Evolutionary conservation across 2,797 vertebrate genomes (phyloP), one percentile per base, ranked within the genome.

Genomic region (Sebastes hubbsi): DNA sequence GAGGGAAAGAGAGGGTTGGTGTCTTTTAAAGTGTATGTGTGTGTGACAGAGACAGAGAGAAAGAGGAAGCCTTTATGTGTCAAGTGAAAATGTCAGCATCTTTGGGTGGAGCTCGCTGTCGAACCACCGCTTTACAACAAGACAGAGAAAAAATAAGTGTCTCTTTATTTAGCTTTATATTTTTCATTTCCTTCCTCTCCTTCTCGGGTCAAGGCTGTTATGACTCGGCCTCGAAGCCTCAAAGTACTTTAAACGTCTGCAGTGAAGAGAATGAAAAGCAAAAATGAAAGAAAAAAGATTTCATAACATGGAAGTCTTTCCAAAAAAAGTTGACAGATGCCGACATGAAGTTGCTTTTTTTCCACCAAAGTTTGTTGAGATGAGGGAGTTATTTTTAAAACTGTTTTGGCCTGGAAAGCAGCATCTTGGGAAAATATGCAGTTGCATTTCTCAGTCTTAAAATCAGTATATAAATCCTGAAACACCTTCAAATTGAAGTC

Each of bases 171-270:
- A 73, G 61, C 36, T 56, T 66, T 75, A 81, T 85, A 66, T 82
- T 80, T 69, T 54, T 60, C 29, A 42, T 54, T 61, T 84, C 36
- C 74, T 72, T 65, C 66, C 29, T 67, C 58, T 30, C 4, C 24
- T 56, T 72, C n/a, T 38, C 25, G 56, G 80, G 85, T 82, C 81
- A 75, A 62, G 27, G 62, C 77, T 81, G 61, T 36, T 70, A n/a
- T 36, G n/a, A 61, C 49, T 76, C 18, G 8, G 20, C 63, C 30
- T 72, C 64, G 68, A 72, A 46, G 42, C 24, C 46, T 79, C 29
- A 29, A 62, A 74, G 36, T 34, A 38, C 38, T 82, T 83, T 22
- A 38, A 58, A 73, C 6, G 13, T 76, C 56, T 68, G 46, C 27
- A 68, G 54, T 9, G 58, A 67, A 24, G 25, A 69, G 22, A 36